These are phyloP conservation scores for Salticus scenicus DNA, from an alignment of 2,888 invertebrate species.

Conservation along the genomic window DNA sequence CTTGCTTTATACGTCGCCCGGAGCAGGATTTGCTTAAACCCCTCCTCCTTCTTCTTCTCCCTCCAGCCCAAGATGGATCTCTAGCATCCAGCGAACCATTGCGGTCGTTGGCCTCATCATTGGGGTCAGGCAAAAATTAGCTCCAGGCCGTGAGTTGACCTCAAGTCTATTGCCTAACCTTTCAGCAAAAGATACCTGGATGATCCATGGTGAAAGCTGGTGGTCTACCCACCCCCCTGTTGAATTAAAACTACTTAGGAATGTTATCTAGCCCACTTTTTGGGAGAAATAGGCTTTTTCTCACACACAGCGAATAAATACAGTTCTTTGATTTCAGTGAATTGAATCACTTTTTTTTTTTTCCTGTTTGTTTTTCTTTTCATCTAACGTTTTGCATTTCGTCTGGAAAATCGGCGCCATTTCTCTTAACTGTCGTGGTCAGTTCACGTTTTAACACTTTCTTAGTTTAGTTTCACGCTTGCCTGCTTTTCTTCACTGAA, in stretches of 20 bases:
- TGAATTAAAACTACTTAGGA: too few species aligned
- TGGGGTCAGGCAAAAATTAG: slow-evolving; percentile 45
- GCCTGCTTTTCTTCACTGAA: too few species aligned
- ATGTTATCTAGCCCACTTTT: slow-evolving; percentile 38
- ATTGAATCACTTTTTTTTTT: not conserved
- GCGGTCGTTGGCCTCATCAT: slow-evolving; percentile 57
- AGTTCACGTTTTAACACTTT: slow-evolving; percentile 16
- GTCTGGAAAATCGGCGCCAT: slow-evolving; percentile 45
- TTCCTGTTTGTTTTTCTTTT: slow-evolving; percentile 21
- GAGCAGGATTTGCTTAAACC: slow-evolving; percentile 47
- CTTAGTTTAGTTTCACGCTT: slow-evolving; percentile 36
- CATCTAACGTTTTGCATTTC: not conserved
- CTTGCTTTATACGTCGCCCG: slow-evolving; percentile 61
- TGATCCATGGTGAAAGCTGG: not conserved
- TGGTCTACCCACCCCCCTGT: not conserved
- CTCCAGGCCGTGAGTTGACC: slow-evolving; percentile 58
- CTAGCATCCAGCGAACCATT: slow-evolving; percentile 51
- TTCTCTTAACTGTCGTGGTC: not conserved
- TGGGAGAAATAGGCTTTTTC: not conserved
- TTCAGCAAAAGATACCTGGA: slow-evolving; percentile 23
- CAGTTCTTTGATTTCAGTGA: not conserved
- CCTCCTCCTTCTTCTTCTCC: slow-evolving; percentile 8
- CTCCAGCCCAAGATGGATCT: slow-evolving; percentile 16
- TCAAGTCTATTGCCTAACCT: slow-evolving; percentile 48
- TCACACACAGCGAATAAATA: not conserved